These are phyloP conservation scores for Hippasteria phrygiana DNA, from an alignment of 53 echinoderm and acorn worm genomes.

Conservation along the genomic window DNA sequence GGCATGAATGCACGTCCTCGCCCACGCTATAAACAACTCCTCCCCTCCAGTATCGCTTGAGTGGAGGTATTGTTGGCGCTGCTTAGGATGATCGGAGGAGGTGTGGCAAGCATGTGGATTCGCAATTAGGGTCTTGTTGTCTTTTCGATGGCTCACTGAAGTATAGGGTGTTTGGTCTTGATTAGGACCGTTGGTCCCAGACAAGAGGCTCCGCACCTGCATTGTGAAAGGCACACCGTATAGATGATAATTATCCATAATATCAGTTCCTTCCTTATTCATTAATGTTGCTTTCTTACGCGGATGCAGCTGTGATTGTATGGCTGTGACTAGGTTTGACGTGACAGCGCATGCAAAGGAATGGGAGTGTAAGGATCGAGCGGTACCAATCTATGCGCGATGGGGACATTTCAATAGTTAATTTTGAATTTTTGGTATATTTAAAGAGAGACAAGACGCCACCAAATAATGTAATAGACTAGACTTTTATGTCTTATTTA, in stretches of 20 bases:
- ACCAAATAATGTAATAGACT: no score
- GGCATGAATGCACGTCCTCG: neutral
- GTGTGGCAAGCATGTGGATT: neutral
- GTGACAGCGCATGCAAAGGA: no score
- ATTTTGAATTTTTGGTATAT: no score
- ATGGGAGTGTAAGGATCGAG: no score
- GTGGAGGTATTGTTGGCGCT: neutral
- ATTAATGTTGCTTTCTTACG: no score
- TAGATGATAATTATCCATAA: neutral
- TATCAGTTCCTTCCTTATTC: no score
- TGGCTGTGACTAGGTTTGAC: no score
- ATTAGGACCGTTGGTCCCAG: neutral
- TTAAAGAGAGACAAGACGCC: no score
- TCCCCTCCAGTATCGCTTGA: slow-evolving; percentile 16
- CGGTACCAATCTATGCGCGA: no score
- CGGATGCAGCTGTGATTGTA: no score
- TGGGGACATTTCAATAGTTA: no score
- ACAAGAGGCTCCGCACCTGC: neutral
- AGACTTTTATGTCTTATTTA: no score
- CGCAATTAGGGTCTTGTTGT: neutral
- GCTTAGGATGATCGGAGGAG: neutral
- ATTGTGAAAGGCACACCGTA: neutral
- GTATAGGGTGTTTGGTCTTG: neutral
- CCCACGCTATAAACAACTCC: slow-evolving; percentile 30
- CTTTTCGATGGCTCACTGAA: neutral